Conservation (phyloP, 2,888 invertebrate species). For the Tenthredo notha region DNA sequence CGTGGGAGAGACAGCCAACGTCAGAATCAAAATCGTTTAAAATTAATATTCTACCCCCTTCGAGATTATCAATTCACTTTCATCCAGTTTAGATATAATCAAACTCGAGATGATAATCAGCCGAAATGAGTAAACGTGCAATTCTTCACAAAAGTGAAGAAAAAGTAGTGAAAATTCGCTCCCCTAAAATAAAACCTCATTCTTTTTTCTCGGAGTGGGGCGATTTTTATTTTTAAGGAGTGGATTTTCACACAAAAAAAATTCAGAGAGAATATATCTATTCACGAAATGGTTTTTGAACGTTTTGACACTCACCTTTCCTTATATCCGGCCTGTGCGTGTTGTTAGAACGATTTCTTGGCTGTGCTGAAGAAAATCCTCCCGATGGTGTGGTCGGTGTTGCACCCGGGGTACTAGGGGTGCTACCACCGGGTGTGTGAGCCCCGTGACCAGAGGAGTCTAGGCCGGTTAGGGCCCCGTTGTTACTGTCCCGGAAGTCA, state of each 20-base stretch:
- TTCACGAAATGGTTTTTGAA: background rate
- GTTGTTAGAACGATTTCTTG: constrained; percentile 78
- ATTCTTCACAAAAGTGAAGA: no score
- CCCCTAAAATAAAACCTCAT: no score
- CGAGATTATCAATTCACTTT: background rate
- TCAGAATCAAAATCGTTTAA: no score
- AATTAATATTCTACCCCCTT: constrained; percentile 3
- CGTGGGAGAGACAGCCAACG: background rate
- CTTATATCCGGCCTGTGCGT: constrained; percentile 77
- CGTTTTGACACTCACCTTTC: constrained; percentile 80
- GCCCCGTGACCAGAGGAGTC: constrained; percentile 77
- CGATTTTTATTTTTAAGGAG: background rate
- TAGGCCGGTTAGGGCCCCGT: constrained; percentile 81
- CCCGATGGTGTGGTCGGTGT: constrained; percentile 73
- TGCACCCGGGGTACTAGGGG: constrained; percentile 83
- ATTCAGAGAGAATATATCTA: background rate
- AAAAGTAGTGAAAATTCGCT: background rate
- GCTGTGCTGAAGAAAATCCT: constrained; percentile 74
- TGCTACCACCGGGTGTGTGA: constrained; percentile 79
- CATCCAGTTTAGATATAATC: background rate
- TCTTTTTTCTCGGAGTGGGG: no score
- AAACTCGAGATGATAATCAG: background rate
- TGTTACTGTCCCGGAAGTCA: constrained; percentile 91
- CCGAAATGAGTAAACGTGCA: background rate
- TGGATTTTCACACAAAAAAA: no score